Evolutionary conservation across 2,888 invertebrate species (phyloP), one percentile per base, ranked within the genome.

Genomic region (Leucophenga montana): DNA sequence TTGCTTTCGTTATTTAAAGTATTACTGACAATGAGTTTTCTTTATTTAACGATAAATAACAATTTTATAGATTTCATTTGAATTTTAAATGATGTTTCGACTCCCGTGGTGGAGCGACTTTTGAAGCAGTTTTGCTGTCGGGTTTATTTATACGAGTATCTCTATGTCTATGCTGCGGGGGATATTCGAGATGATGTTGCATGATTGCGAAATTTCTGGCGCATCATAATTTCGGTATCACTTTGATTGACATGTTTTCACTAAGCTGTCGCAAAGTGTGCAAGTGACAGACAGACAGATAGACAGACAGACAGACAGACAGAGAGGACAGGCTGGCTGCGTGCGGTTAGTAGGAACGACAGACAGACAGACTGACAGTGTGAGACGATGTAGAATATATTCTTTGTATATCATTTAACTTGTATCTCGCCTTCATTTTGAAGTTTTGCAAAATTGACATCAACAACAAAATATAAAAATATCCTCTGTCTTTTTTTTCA

Each of bases 171-270:
- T 39, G 39, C 39, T 39, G 39, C 39, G 39, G 39, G 11, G 39
- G 3, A 27, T 27, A 2, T 3, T 8, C 39, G 8, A 39, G 11
- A 39, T 39, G 11, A 5, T 33, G 33, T 8, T 33, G 33, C 4
- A 33, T 18, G 27, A 11, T 14, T 48, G n/a, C 13, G 48, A 57
- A 73, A 56, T 67, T 13, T 48, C 59, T n/a, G 22, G 20, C 54
- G 18, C 54, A 54, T 54, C 54, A 54, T 18, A 54, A 54, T 22
- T 54, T 54, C n/a, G 9, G 62, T 67, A 59, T 71, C 68, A 72
- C 69, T 70, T 80, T 84, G 83, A 80, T 80, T 80, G 80, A 77
- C 80, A 80, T 80, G 80, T 80, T 80, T 84, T 84, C 74, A 75
- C 73, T 77, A 81, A 84, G 80, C 84, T 80, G 76, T 75, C 77